phyloP scores from a whole-genome alignment of 1,140 invertebrate genomes.

The Oncopodura yosiiana region DNA sequence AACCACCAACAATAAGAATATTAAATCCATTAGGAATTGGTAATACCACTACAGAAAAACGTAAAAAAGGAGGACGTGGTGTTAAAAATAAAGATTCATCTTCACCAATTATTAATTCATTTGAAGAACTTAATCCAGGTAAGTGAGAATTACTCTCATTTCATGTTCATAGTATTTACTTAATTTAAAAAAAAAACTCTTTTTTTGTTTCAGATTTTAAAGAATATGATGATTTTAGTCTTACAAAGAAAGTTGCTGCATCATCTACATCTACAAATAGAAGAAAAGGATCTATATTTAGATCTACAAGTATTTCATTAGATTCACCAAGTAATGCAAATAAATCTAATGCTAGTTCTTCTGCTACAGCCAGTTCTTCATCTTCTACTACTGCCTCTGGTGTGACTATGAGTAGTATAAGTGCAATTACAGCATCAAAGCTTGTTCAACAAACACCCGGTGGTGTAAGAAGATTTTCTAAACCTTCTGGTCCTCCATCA shows the following conservation, averaged over 20 bases:
- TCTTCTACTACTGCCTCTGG: not conserved
- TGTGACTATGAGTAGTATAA: not conserved
- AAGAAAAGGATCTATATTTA: conserved; percentile 12
- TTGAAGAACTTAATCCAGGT: not conserved
- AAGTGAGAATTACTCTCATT: not conserved
- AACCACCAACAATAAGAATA: no score
- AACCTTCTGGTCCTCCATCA: conserved; percentile 15
- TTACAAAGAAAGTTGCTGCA: conserved; percentile 2
- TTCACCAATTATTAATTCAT: no score
- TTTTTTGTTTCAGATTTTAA: not conserved
- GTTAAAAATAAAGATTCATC: no score
- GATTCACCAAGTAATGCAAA: no score
- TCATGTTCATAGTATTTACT: no score
- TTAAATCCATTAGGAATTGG: no score
- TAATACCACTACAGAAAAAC: no score
- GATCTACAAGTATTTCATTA: no score
- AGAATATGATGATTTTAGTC: conserved; percentile 8
- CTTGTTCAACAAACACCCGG: conserved; percentile 1
- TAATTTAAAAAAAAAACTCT: no score
- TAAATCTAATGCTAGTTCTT: no score
- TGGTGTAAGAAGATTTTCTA: conserved; percentile 14
- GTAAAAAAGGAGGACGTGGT: no score
- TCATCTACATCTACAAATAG: conserved; percentile 20
- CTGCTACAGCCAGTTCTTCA: no score
- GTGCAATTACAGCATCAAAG: not conserved